These are phyloP conservation scores for Eristalinus sepulchralis DNA, from an alignment of 2,888 invertebrate genomes.

Conservation along the genomic window DNA sequence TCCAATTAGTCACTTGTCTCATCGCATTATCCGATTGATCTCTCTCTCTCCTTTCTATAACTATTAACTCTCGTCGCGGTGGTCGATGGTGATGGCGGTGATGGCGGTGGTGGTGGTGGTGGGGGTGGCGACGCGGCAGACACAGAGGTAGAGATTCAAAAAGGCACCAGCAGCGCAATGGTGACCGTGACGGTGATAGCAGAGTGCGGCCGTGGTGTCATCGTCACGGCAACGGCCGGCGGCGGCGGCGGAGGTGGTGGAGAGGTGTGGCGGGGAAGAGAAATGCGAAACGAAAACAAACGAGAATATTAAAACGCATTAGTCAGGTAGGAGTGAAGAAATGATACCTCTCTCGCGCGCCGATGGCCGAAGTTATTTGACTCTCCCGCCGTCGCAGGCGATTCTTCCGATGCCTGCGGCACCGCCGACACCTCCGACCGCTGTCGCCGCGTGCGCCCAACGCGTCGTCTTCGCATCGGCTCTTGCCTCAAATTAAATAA, in stretches of 20 bases:
- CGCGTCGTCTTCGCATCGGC: conserved; percentile 7
- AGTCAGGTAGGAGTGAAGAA: conserved; percentile 65
- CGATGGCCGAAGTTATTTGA: conserved; percentile 49
- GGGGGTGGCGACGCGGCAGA: neutral
- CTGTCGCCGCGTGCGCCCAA: neutral
- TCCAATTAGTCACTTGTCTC: conserved; percentile 71
- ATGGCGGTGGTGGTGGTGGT: too few species aligned
- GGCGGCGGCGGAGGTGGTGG: neutral
- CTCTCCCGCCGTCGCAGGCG: conserved; percentile 34
- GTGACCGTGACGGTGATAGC: neutral
- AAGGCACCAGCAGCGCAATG: neutral
- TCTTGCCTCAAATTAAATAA: conserved; percentile 58
- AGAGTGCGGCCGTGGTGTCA: neutral
- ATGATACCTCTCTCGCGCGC: conserved; percentile 35
- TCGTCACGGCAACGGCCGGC: neutral
- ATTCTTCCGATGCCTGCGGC: neutral
- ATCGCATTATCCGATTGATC: conserved; percentile 69
- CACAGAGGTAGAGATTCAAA: too few species aligned
- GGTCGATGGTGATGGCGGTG: neutral
- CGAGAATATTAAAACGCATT: conserved; percentile 53
- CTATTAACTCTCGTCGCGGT: conserved; percentile 37
- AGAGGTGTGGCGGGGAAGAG: neutral
- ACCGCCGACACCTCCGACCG: neutral
- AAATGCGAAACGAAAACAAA: conserved; percentile 14
- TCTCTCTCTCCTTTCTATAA: conserved; percentile 58